Percentiles rank a stretch among this genome's conserved stretches.
phyloP scores from a whole-genome alignment of 2,113 vertebrate species.

The Campylorhamphus procurvoides region DNA sequence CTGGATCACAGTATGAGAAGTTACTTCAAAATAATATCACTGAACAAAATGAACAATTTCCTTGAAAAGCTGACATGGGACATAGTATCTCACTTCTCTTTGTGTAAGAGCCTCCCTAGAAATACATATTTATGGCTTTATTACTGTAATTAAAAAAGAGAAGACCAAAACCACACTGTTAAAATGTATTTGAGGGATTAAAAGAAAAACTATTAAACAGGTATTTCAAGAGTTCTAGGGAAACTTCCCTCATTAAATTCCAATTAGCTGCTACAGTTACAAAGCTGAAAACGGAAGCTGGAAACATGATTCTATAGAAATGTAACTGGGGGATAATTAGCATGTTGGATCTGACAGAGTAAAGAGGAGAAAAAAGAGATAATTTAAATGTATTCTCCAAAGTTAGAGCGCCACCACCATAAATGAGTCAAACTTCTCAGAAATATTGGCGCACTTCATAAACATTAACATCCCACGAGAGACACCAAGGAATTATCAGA shows the following conservation, averaged over 20 bases:
- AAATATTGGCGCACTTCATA: neutral
- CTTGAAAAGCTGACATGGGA: neutral
- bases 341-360: neutral
- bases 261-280: slow-evolving; percentile 18
- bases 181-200: slow-evolving; percentile 21
- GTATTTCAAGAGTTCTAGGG: slow-evolving; percentile 3
- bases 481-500: neutral
- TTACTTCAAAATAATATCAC: neutral
- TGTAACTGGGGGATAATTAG: neutral
- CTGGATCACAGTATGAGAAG: neutral
- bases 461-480: neutral
- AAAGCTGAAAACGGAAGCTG: slow-evolving; percentile 41
- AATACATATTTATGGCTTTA: slow-evolving; percentile 20
- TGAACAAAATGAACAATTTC: neutral
- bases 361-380: neutral
- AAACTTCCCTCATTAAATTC: slow-evolving; percentile 46
- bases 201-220: slow-evolving; percentile 19
- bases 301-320: neutral
- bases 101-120: neutral
- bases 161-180: neutral
- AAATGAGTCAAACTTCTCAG: neutral
- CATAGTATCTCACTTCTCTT: neutral
- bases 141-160: neutral
- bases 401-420: neutral
- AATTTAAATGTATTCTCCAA: neutral